Conservation (phyloP, 1,140 invertebrate species). For the Caenorhabditis briggsae region DNA sequence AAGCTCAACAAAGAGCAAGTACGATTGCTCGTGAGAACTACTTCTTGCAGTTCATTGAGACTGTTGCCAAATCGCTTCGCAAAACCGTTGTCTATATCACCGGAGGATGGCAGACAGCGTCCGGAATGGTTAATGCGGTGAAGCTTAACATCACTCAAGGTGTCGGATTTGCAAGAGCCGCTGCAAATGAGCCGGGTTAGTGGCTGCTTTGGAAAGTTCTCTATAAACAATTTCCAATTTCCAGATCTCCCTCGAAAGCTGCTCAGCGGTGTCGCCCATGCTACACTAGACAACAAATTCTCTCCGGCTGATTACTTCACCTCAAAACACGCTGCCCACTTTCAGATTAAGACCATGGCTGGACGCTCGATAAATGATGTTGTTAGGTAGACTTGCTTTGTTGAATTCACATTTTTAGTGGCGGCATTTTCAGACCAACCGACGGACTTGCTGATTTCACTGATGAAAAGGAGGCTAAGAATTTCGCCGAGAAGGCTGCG, state of each 20-base stretch:
- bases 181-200: slow-evolving; percentile 18
- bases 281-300: slow-evolving; percentile 30
- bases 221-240: neutral
- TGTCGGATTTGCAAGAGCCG: slow-evolving; percentile 25
- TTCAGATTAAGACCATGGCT: slow-evolving; percentile 40
- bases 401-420: too few species aligned
- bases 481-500: neutral
- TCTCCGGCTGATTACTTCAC: slow-evolving; percentile 27
- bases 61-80: neutral
- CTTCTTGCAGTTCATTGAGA: slow-evolving; percentile 20
- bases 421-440: neutral
- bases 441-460: slow-evolving; percentile 43
- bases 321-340: slow-evolving; percentile 38
- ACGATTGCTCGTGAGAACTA: slow-evolving; percentile 47
- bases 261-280: neutral
- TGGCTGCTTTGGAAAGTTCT: neutral
- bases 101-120: slow-evolving; percentile 37
- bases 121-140: slow-evolving; percentile 16
- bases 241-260: slow-evolving; percentile 27
- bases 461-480: slow-evolving; percentile 17
- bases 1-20: slow-evolving; percentile 39
- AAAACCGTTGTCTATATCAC: slow-evolving; percentile 31
- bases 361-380: slow-evolving; percentile 30
- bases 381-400: neutral
- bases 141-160: slow-evolving; percentile 31